Evolutionary conservation across 2,888 invertebrate species (phyloP).

Genomic region (Peribatodes rhomboidaria): DNA sequence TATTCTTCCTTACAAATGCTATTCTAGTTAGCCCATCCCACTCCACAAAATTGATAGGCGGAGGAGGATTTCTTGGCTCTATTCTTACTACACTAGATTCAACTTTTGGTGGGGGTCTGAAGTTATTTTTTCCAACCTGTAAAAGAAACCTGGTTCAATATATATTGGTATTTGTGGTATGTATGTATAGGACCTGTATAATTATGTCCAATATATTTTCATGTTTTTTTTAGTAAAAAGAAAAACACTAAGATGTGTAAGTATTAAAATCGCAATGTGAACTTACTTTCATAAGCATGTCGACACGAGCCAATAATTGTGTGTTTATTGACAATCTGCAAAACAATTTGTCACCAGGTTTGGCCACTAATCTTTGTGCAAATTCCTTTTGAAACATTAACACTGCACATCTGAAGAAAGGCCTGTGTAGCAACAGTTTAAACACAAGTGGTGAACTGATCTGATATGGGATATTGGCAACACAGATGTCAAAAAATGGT

Average conservation of each 20-base stretch:
- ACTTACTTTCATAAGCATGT: slow-evolving; percentile 96
- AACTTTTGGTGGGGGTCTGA: slow-evolving; percentile 99
- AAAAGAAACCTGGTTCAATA: slow-evolving; percentile 34
- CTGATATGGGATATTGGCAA: slow-evolving; percentile 99
- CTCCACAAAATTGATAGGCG: slow-evolving; percentile 97
- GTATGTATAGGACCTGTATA: too few relatives aligned
- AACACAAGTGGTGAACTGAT: slow-evolving; percentile 98
- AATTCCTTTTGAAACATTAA: slow-evolving; percentile 99
- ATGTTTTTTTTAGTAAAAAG: too few relatives aligned
- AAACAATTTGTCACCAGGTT: slow-evolving; percentile 98
- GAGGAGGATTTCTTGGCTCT: slow-evolving; percentile 98
- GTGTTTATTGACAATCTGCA: slow-evolving; percentile 98
- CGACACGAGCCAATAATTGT: slow-evolving; percentile 97
- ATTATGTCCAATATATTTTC: too few relatives aligned
- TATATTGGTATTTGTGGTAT: too few relatives aligned
- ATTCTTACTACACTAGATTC: slow-evolving; percentile 99
- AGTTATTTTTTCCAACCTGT: slow-evolving; percentile 98
- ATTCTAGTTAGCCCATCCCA: slow-evolving; percentile 99
- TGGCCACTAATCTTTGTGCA: slow-evolving; percentile 97
- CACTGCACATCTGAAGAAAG: slow-evolving; percentile 96
- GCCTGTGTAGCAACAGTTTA: slow-evolving; percentile 95
- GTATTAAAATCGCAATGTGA: not conserved
- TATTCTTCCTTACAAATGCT: slow-evolving; percentile 98
- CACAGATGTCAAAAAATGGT: slow-evolving; percentile 99
- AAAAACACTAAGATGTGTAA: too few relatives aligned